Conservation (phyloP, 1,140 invertebrate species). For the Linepithema humile region DNA sequence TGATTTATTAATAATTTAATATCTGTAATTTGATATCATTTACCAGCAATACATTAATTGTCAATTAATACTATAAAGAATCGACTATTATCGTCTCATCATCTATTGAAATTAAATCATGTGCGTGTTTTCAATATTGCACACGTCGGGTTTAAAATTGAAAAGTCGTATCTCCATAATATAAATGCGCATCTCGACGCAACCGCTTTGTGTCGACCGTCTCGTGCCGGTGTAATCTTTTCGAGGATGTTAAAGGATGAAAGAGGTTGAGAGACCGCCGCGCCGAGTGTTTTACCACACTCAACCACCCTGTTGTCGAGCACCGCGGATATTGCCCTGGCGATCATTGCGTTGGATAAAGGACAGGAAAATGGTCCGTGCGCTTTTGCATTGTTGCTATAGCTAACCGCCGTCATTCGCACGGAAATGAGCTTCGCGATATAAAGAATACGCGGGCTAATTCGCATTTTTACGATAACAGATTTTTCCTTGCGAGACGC, state of each 20-base stretch:
- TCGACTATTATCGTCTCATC: background rate
- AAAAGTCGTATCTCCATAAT: background rate
- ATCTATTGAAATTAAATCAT: background rate
- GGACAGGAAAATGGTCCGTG: conserved; percentile 15
- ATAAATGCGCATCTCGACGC: background rate
- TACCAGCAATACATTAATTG: background rate
- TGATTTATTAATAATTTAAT: background rate
- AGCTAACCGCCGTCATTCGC: conserved; percentile 19
- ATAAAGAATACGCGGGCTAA: conserved; percentile 30
- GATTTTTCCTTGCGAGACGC: conserved; percentile 3
- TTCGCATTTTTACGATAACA: conserved; percentile 22
- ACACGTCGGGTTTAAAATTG: background rate
- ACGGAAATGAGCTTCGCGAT: background rate
- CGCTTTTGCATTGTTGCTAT: conserved; percentile 31
- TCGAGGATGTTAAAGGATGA: conserved; percentile 18
- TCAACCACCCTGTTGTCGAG: background rate
- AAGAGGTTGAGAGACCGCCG: background rate
- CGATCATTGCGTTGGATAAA: conserved; percentile 14
- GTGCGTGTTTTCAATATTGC: background rate
- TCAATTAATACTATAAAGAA: background rate
- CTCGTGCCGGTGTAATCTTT: conserved; percentile 1
- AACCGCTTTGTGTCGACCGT: background rate
- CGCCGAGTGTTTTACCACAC: conserved; percentile 17
- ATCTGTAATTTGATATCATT: background rate
- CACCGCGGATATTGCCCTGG: conserved; percentile 4